These are phyloP conservation scores for Pungitius pungitius DNA, from an alignment of 2,113 vertebrate genomes.

Conservation along the genomic window DNA sequence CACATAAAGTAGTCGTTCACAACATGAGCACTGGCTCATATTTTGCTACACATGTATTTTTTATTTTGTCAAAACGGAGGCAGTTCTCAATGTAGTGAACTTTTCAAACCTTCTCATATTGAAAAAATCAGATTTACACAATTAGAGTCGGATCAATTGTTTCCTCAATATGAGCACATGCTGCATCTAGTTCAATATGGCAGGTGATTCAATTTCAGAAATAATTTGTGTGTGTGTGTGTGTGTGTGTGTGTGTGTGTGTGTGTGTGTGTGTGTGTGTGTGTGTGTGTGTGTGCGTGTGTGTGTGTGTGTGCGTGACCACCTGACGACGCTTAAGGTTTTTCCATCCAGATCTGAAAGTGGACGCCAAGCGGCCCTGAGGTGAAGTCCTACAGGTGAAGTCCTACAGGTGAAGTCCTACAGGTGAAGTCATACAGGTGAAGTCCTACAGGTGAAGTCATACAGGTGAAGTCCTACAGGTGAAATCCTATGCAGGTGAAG, in stretches of 20 bases:
- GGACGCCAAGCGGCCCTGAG: neutral
- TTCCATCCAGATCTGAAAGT: slow-evolving; percentile 1
- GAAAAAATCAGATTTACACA: neutral
- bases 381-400: too few relatives aligned
- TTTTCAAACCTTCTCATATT: neutral
- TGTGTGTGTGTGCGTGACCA: too few relatives aligned
- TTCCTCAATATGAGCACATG: neutral
- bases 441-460: too few relatives aligned
- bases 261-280: too few relatives aligned
- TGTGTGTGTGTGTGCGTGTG: too few relatives aligned
- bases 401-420: too few relatives aligned
- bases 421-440: too few relatives aligned
- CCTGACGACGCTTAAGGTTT: neutral
- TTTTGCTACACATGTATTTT: neutral
- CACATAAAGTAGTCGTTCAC: neutral
- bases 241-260: too few relatives aligned
- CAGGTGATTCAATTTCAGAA: too few relatives aligned
- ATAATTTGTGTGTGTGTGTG: neutral
- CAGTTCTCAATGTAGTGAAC: neutral
- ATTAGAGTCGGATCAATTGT: neutral
- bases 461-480: too few relatives aligned
- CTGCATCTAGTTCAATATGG: neutral
- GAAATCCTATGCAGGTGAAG: too few relatives aligned
- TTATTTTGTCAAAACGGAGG: too few relatives aligned
- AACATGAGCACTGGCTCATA: neutral